Evolutionary conservation across 2,888 invertebrate species (phyloP), one percentile per base, ranked within the genome.

Genomic region (Tiphia femorata): DNA sequence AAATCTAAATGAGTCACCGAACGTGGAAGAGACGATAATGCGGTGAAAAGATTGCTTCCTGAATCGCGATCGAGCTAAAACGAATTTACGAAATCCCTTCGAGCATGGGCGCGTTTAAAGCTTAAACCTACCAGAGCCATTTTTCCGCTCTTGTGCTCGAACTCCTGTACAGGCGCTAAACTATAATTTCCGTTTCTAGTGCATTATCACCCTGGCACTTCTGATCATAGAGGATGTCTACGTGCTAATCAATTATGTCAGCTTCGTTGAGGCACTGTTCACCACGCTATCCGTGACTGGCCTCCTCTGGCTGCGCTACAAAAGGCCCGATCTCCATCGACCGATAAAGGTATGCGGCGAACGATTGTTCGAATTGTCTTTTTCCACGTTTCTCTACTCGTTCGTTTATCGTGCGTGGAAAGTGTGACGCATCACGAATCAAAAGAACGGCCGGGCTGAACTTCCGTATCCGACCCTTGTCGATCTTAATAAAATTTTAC

Each of bases 231-330:
- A 91, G 78, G 92, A 97, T 83, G 91, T 96, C 48, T 94, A 95
- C 79, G 89, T 90, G 6, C 88, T 97, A 57, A 95, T 97, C 77
- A 95, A 95, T 82, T 96, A 94, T 84, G 93, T 95, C 59, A 93
- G 93, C 53, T 95, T 95, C 75, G 95, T 95, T 52, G 97, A 97
- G 85, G 92, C 96, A 51, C 84, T 96, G 30, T 96, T 96, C 84
- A 95, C 93, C 19, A 88, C 93, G 30, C 86, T 93, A 62, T 96
- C 96, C 20, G 92, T 97, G 3, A 88, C 91, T 23, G 96, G 95
- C 14, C 86, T 97, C 41, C 85, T 97, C 14, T 95, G 93, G 91
- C 86, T 97, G 84, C 89, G 97, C 43, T 88, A 89, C 80, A 92
- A 89, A 62, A 87, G 87, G 58, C 95, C 97, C 0, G 84, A 93